phyloP scores from a whole-genome alignment of 2,113 vertebrate species.

The Neolamprologus hecqui region DNA sequence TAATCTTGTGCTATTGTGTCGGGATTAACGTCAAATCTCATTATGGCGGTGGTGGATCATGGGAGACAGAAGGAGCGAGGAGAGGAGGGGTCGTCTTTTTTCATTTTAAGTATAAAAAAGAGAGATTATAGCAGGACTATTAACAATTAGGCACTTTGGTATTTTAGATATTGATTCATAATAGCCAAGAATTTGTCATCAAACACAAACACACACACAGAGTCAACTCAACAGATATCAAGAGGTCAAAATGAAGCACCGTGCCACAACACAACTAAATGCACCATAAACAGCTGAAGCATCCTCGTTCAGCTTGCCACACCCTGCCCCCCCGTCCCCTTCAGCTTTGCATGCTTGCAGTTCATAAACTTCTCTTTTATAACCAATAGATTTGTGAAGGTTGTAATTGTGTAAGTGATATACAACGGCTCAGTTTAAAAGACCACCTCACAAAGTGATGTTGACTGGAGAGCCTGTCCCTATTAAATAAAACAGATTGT shows the following conservation, averaged over 20 bases:
- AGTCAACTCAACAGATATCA: not conserved
- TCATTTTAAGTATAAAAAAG: not conserved
- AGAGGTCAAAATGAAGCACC: not conserved
- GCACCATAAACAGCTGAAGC: not conserved
- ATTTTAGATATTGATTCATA: not conserved
- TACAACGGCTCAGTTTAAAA: slow-evolving; percentile 52
- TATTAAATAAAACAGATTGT: slow-evolving; percentile 48
- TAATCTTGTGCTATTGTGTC: slow-evolving; percentile 69
- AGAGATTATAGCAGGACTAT: slow-evolving; percentile 38
- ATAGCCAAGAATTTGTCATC: not conserved
- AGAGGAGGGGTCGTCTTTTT: not conserved
- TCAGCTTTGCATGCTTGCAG: not conserved
- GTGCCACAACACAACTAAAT: not conserved
- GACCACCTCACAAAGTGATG: not conserved
- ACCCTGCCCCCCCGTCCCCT: not conserved
- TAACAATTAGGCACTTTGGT: slow-evolving; percentile 46
- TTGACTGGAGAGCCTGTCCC: not conserved
- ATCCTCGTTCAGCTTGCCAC: not conserved
- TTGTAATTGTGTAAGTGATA: slow-evolving; percentile 55
- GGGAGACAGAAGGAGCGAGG: not conserved
- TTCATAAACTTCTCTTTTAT: slow-evolving; percentile 54
- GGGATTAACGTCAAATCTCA: slow-evolving; percentile 70
- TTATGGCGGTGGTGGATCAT: slow-evolving; percentile 37
- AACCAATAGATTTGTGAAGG: slow-evolving; percentile 24
- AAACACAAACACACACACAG: accelerated